Percentiles rank a stretch among this genome's conserved stretches.
Conservation (phyloP, 1,140 invertebrate genomes). For the Spodoptera litura region DNA sequence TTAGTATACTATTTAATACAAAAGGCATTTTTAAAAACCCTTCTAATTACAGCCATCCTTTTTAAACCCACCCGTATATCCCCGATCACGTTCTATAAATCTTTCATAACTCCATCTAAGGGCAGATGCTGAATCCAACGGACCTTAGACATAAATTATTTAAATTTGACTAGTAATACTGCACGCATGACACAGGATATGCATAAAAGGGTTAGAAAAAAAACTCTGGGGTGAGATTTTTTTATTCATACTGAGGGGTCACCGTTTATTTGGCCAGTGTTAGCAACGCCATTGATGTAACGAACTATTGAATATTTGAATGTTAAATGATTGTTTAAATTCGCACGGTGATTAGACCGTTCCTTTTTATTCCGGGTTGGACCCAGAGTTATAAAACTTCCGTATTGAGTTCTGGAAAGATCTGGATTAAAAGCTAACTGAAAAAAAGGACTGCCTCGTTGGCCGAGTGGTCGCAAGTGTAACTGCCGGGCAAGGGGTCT, state of each 20-base stretch:
- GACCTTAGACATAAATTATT: slow-evolving; percentile 81
- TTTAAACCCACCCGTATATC: slow-evolving; percentile 38
- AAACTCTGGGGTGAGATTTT: slow-evolving; percentile 69
- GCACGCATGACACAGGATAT: slow-evolving; percentile 79
- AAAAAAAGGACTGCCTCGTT: too few species aligned
- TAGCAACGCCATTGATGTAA: slow-evolving; percentile 67
- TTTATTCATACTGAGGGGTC: slow-evolving; percentile 72
- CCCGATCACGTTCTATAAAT: slow-evolving; percentile 49
- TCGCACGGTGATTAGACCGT: slow-evolving; percentile 72
- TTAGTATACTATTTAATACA: too few species aligned
- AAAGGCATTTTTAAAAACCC: neutral
- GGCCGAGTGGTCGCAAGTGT: too few species aligned
- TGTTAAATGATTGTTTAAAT: slow-evolving; percentile 48
- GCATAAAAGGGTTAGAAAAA: slow-evolving; percentile 83
- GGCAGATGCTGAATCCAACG: slow-evolving; percentile 76
- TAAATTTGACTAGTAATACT: slow-evolving; percentile 84
- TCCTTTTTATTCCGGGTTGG: slow-evolving; percentile 20
- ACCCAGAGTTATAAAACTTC: neutral
- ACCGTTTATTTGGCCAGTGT: slow-evolving; percentile 65
- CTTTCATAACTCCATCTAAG: slow-evolving; percentile 44
- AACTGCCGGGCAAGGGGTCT: too few species aligned
- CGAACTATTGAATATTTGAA: slow-evolving; percentile 74
- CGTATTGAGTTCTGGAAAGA: slow-evolving; percentile 5
- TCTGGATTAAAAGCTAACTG: too few species aligned
- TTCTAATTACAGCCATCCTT: slow-evolving; percentile 13